Base-by-base conservation (phyloP, 2,888 invertebrate genomes). In the Netelia inedita region DNA sequence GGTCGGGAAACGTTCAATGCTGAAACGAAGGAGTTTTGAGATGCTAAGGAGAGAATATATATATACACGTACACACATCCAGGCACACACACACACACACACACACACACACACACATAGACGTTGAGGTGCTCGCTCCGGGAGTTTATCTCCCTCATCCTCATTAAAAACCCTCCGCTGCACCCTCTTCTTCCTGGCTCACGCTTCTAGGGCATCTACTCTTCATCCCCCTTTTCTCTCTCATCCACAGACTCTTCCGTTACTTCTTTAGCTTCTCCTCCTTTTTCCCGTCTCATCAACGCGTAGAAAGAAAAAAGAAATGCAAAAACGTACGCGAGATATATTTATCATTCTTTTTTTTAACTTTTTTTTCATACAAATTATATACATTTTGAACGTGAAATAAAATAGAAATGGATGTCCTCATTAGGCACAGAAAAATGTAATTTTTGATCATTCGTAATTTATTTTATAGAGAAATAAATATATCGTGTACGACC, bases 121-220 rank as follows among this genome's bases (percentile, higher is more conserved):
- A 46, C 65, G 23, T 23, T 53, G 65, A 76, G 68, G 76, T 76
- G 53, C 73, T 57, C 57, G 73, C 76, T 57, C 57, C 74, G 78
- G 63, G 65, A 69, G 83, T 83, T 92, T 92, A 92, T 92, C 91
- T 91, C 91, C 91, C 91, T 92, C 91, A 91, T 92, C 92, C 92
- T 92, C 92, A 92, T 93, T 93, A 93, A 91, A 86, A 91, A 91
- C 88, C 89, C 89, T 89, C 88, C 88, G 82, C 85, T 81, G 86
- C 85, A 59, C 83, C 88, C 88, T 85, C 85, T 83, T 87, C 86
- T 89, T 88, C 88, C 89, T 87, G 88, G 73, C 82, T 88, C 82
- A 81, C 83, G 87, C 87, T 86, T 88, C 88, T 81, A 83, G 23
- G 65, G 55, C 65, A 63, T 75, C 75, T 73, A 59, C 75, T 65